Evolutionary conservation across 2,797 vertebrate species (phyloP), one percentile per base, ranked within the genome.

Genomic region (Adrianichthys oophorus): DNA sequence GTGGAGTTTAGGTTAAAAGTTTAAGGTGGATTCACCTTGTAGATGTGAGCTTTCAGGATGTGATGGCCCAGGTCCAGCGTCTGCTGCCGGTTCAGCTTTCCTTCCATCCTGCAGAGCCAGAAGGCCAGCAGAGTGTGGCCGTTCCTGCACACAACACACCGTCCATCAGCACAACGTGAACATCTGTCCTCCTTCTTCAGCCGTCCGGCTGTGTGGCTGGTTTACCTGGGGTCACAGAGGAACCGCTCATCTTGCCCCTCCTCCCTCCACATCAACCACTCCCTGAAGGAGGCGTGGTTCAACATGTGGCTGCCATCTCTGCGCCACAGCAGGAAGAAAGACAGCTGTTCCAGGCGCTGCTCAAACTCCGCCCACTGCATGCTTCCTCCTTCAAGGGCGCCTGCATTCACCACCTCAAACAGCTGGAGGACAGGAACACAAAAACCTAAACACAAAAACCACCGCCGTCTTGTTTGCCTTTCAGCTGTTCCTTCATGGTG

Each of bases 11-110:
- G 32, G 32, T 2, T 12, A 37, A 32, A 32, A 26, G 24, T 6
- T 26, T 5, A 6, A 26, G 24, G 24, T 3, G 8, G 12, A 8
- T 15, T 41, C 82, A 94, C 97, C 94, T 98, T 99, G 86, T 98
- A 99, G 85, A 99, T 99, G 79, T 99, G 97, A 76, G 97, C 97
- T 92, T 98, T 99, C 56, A 99, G 93, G 68, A 98, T 97, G 87
- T 99, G 96, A 83, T 99, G 96, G 59, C 96, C 96, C 79, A 99
- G 91, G 75, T 99, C 96, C 72, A 99, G 95, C 4, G 94, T 97
- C 59, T 98, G 95, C 84, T 98, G 97, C 47, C 94, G 93, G 67
- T 94, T 98, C 65, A 98, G 80, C 82, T 97, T 98, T 43, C 93
- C 94, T 14, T 95, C 95, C 66, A 96, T 95, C 59, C 96, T 92